Base-by-base conservation (phyloP, 2,113 vertebrate species). In the Ophiodon elongatus region DNA sequence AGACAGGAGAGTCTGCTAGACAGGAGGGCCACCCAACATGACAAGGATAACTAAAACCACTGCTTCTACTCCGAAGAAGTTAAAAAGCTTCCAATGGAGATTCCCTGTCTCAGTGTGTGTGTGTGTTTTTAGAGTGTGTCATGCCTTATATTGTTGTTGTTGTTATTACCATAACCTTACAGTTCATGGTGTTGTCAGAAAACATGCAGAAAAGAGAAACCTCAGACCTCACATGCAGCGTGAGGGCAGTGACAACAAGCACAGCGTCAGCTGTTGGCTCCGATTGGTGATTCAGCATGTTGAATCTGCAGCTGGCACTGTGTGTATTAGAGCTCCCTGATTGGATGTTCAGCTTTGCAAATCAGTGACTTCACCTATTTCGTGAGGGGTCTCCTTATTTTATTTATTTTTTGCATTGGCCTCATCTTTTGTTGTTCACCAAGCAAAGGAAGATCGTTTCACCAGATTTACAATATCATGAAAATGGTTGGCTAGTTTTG, bases 1-100 rank as follows among this genome's bases (percentile, higher is more conserved):
- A 63, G 62, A 80, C 13, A 50, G 73, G 43, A 81, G 71, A 71
- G 19, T 63, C 8, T 13, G 72, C 65, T 43, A 74, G 81, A 86
- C 35, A 19, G 41, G 73, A 59, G 64, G 47, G 73, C 57, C 73
- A 10, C 80, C 71, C 54, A 9, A 15, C 6, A 41, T 39, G 13
- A 41, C 63, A 2, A 41, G 10, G 39, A 65, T 23, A n/a, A 59
- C n/a, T 25, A 4, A 56, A 57, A 57, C 25, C 4, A 29, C 15
- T 59, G 1, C 9, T n/a, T n/a, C n/a, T 7, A 45, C 43, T 45
- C 43, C 15, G 43, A 52, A 21, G 6, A 52, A 47, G 45, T 47
- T 47, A 39, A 54, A 39, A 21, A 10, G 21, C 25, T 29, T 29
- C 41, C 14, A 45, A 19, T 45, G 19, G 62, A 31, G 62, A n/a